Base-by-base conservation (phyloP, 2,888 invertebrate genomes). In the Eristalis arbustorum region DNA sequence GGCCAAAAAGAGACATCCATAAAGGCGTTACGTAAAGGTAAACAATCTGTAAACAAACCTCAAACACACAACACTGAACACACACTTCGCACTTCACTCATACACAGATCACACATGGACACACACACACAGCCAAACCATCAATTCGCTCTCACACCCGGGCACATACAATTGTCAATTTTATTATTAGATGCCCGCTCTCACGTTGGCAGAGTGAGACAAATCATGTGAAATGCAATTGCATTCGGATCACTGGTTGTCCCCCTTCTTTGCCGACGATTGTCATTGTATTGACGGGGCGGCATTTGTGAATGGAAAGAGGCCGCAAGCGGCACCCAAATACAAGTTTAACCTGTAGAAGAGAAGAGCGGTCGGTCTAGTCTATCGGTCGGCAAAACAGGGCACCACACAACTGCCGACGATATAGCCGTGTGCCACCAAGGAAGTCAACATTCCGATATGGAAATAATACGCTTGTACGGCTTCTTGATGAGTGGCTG, bases 41-140 rank as follows among this genome's bases (percentile, higher is more conserved):
- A 88, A 88, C 88, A 83, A 85, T 80, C 74, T 67, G 84, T 84
- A 84, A 83, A 84, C 88, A 88, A 88, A 83, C 87, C 69, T 78
- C 71, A 84, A 85, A 76, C 66, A 66, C 66, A 78, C 40, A 49
- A 69, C 63, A 56, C 61, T n/a, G 34, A 63, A 61, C 11, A 49
- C 61, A 49, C 63, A 61, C 13, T 18, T 34, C 49, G 49, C 49
- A 49, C 14, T 25, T 63, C 25, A 57, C 71, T 57, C 25, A 78
- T 49, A 64, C 57, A 49, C 42, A n/a, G n/a, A n/a, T n/a, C n/a
- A 23, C 34, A 69, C 63, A 25, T 25, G 25, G 25, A 25, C 25
- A 25, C 25, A 25, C n/a, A 34, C 49, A 31, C 8, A 14, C 31
- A 31, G 42, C 34, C 69, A 61, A 5, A 14, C 18, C 49, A 14